These are phyloP conservation scores for Himalopsyche japonica DNA, from an alignment of 2,888 invertebrate species.

Conservation along the genomic window DNA sequence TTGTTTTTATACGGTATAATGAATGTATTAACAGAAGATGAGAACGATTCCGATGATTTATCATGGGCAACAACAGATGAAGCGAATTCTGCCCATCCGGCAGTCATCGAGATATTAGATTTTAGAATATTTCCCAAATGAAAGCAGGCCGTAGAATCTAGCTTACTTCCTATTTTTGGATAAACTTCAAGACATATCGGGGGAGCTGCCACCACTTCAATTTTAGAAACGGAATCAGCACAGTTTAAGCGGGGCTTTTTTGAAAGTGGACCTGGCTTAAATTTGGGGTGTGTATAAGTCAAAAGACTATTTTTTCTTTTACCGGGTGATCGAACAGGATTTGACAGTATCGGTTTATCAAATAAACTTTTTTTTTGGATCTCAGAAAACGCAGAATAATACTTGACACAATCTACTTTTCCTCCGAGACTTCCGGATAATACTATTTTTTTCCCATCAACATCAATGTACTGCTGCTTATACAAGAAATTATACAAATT, in stretches of 20 bases:
- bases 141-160: constrained; percentile 53
- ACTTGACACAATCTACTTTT: constrained; percentile 9
- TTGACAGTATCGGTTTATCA: neutral
- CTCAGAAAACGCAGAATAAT: neutral
- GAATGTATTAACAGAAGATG: constrained; percentile 49
- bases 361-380: neutral
- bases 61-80: constrained; percentile 54
- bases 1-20: constrained; percentile 62
- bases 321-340: neutral
- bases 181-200: constrained; percentile 55
- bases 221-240: constrained; percentile 53
- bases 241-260: constrained; percentile 53
- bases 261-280: constrained; percentile 62
- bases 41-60: neutral
- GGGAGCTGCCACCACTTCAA: constrained; percentile 57
- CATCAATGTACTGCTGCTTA: constrained; percentile 26
- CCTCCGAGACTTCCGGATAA: constrained; percentile 39
- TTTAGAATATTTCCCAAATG: constrained; percentile 52
- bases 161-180: constrained; percentile 53
- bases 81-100: constrained; percentile 61
- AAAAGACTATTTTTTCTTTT: constrained; percentile 42
- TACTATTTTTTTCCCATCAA: constrained; percentile 31
- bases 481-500: constrained; percentile 19
- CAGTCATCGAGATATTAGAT: constrained; percentile 51
- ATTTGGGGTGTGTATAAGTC: constrained; percentile 50